These are phyloP conservation scores for Panthera uncia DNA, from an alignment of 2,113 vertebrate species.

Conservation along the genomic window DNA sequence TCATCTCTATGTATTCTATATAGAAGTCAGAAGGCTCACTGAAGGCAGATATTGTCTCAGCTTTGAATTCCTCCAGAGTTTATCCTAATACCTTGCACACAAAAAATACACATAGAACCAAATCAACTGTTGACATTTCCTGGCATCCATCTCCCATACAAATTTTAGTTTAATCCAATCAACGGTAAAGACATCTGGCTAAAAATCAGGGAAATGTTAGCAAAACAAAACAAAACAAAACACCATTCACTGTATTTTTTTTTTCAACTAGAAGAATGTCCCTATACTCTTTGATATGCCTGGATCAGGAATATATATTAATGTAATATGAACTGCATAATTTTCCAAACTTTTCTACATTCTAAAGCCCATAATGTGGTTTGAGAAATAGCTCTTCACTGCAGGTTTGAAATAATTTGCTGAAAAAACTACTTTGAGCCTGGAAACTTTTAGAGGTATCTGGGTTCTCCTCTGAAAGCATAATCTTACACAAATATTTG, in stretches of 20 bases:
- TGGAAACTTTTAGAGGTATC: background rate
- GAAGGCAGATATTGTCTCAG: background rate
- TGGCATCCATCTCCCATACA: background rate
- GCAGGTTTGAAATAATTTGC: background rate
- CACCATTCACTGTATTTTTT: background rate
- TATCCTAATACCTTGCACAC: background rate
- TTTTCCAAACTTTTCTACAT: background rate
- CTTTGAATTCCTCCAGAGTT: background rate
- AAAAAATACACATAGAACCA: background rate
- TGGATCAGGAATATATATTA: background rate
- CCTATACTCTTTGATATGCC: background rate
- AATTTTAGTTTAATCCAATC: constrained; percentile 16
- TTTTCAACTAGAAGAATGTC: background rate
- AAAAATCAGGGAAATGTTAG: background rate
- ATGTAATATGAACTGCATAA: background rate
- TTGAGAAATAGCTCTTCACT: background rate
- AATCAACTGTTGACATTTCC: background rate
- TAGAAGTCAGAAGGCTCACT: background rate
- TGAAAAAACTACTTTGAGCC: background rate
- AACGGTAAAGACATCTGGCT: background rate
- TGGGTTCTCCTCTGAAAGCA: background rate
- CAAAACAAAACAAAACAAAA: background rate
- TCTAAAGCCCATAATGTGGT: background rate
- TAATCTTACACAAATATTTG: background rate
- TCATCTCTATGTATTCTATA: background rate